Percentiles rank a stretch among this genome's conserved stretches.
These are phyloP conservation scores for Seira ritae DNA, from an alignment of 2,888 invertebrate genomes.

Conservation along the genomic window DNA sequence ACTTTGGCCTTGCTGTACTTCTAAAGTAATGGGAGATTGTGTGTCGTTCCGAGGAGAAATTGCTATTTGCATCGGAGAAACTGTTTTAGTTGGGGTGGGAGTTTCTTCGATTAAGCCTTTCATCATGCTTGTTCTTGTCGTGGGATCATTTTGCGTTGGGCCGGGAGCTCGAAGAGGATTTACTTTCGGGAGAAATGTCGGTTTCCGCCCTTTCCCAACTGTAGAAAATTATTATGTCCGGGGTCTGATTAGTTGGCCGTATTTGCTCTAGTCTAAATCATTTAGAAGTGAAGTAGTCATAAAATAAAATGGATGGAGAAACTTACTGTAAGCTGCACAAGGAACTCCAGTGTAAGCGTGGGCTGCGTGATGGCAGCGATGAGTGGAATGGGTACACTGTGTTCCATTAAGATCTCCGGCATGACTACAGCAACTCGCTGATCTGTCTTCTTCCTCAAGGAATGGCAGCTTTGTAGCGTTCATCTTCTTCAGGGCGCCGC, in stretches of 20 bases:
- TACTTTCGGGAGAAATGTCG: conserved; percentile 68
- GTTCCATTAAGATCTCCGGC: conserved; percentile 75
- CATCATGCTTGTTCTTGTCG: conserved; percentile 39
- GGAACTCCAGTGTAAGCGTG: conserved; percentile 94
- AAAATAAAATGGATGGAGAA: not conserved
- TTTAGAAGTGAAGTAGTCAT: not conserved
- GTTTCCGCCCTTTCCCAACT: conserved; percentile 63
- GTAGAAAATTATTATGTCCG: conserved; percentile 3
- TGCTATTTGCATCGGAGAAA: conserved; percentile 64
- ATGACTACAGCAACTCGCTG: conserved; percentile 80
- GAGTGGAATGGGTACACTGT: conserved; percentile 90
- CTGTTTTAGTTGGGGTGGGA: conserved; percentile 40
- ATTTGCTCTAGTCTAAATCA: not conserved
- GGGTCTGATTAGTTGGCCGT: conserved; percentile 16
- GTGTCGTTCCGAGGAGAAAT: conserved; percentile 65
- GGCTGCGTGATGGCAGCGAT: conserved; percentile 92
- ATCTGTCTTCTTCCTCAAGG: conserved; percentile 73
- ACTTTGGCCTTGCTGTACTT: conserved; percentile 76
- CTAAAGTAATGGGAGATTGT: conserved; percentile 70
- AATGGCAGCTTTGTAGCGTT: conserved; percentile 73
- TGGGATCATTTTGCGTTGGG: conserved; percentile 66
- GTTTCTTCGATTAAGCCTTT: conserved; percentile 20
- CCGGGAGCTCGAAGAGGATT: conserved; percentile 70
- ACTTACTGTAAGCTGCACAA: conserved; percentile 91
- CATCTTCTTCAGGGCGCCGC: conserved; percentile 74